Evolutionary conservation across 2,888 invertebrate genomes (phyloP).

Genomic region (Agrochola circellaris): DNA sequence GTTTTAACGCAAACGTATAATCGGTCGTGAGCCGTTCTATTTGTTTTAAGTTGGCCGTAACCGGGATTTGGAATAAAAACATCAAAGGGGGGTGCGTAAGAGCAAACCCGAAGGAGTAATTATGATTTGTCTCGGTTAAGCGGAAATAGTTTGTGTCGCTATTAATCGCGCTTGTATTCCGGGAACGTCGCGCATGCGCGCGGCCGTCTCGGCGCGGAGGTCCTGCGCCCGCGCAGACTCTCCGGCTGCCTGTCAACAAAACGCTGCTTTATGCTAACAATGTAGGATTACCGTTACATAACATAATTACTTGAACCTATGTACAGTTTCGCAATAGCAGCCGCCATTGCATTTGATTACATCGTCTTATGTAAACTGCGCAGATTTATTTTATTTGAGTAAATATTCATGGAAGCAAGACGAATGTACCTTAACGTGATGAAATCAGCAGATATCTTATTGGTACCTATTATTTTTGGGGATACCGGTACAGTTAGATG

Average conservation of each 20-base stretch:
- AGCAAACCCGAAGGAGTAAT: constrained; percentile 88
- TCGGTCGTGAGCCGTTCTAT: constrained; percentile 88
- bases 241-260: constrained; percentile 64
- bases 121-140: constrained; percentile 89
- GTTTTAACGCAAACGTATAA: constrained; percentile 89
- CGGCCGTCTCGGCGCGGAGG: constrained; percentile 61
- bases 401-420: constrained; percentile 54
- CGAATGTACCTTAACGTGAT: constrained; percentile 51
- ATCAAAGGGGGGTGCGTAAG: constrained; percentile 89
- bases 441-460: constrained; percentile 55
- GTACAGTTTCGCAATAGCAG: constrained; percentile 44
- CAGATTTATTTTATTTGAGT: constrained; percentile 52
- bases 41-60: constrained; percentile 90
- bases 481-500: constrained; percentile 31
- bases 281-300: constrained; percentile 47
- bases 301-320: constrained; percentile 41
- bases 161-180: constrained; percentile 86
- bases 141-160: constrained; percentile 90
- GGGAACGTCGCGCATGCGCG: constrained; percentile 75
- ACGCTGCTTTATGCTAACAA: constrained; percentile 42
- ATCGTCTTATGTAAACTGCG: constrained; percentile 52
- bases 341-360: constrained; percentile 47
- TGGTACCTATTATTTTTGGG: constrained; percentile 42
- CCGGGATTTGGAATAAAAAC: constrained; percentile 89
- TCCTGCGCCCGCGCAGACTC: constrained; percentile 70